Percentiles rank a stretch among this genome's conserved stretches.
Evolutionary conservation across 2,797 vertebrate species (phyloP).

Genomic region (Scleropages formosus): DNA sequence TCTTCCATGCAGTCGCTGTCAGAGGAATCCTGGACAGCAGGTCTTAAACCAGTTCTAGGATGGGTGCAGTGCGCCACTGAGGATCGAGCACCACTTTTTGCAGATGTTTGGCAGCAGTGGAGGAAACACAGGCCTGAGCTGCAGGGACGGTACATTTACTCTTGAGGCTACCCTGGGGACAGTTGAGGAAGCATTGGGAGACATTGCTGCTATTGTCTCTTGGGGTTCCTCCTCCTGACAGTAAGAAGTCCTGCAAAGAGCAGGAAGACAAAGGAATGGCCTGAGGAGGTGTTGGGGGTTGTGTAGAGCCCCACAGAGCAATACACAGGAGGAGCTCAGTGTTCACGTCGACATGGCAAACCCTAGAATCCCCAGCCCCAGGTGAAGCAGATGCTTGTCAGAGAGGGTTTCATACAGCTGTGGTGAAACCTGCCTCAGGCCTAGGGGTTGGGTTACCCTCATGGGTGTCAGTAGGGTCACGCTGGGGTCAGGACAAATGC

Average conservation of each 20-base stretch:
- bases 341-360: neutral
- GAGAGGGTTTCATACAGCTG: neutral
- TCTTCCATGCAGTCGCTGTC: constrained; percentile 9
- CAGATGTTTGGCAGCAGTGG: neutral
- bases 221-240: no score
- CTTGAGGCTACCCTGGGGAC: neutral
- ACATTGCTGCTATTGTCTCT: no score
- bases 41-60: neutral
- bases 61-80: neutral
- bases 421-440: no score
- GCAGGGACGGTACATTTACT: no score
- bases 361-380: neutral
- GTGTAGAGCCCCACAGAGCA: neutral
- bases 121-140: neutral
- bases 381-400: neutral
- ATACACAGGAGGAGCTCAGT: neutral
- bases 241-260: no score
- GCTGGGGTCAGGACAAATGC: neutral
- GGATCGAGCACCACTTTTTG: neutral
- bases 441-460: neutral
- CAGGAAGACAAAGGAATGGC: neutral
- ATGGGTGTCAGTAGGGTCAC: neutral
- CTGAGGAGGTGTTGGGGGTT: neutral
- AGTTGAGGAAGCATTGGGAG: no score
- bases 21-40: neutral